Base-by-base conservation (phyloP, 2,113 vertebrate genomes). In the Phaethornis superciliosus region DNA sequence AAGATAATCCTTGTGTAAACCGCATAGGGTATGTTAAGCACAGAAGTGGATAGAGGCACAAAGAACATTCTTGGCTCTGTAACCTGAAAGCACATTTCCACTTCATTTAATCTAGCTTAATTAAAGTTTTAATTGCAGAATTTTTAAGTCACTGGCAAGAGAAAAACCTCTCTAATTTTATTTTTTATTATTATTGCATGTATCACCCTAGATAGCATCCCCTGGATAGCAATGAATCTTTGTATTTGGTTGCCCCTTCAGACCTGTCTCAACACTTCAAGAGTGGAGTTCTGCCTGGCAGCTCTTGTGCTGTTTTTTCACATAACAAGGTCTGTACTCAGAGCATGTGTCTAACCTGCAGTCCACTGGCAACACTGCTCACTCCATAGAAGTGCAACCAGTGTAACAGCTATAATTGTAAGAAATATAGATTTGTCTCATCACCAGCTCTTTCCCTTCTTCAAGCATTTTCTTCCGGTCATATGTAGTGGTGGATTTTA, bases 1-100 rank as follows among this genome's bases (percentile, higher is more conserved):
- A 97, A 97, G 95, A 96, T 97, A 95, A 96, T 96, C 85, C 88
- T 97, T 94, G 67, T 81, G 93, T 96, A 95, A 98, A 92, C 87
- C 95, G 64, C 82, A 77, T 35, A 95, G 93, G 78, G 79, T 83
- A 54, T 71, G 52, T n/a, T 86, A 40, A 96, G 71, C 62, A 67
- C 77, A 96, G 90, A 96, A 95, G 85, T 80, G 72, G 80, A 97
- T 63, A 72, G 67, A 94, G 76, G 72, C 71, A 85, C 28, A 89
- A 81, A 81, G 94, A 95, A 89, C 70, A 86, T 94, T 94, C 87
- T 89, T 96, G 92, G 49, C 76, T 91, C 2, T 93, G 68, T 90
- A 88, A 42, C 11, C 75, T 85, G 49, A 75, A 95, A 89, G 40
- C 44, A 82, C 69, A 93, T 93, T 95, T 94, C 85, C 6, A 0